A percentile compares a stretch with the other conserved stretches of the same genome.
Evolutionary conservation across 2,113 vertebrate species (phyloP).

Genomic region (Peromyscus maniculatus): DNA sequence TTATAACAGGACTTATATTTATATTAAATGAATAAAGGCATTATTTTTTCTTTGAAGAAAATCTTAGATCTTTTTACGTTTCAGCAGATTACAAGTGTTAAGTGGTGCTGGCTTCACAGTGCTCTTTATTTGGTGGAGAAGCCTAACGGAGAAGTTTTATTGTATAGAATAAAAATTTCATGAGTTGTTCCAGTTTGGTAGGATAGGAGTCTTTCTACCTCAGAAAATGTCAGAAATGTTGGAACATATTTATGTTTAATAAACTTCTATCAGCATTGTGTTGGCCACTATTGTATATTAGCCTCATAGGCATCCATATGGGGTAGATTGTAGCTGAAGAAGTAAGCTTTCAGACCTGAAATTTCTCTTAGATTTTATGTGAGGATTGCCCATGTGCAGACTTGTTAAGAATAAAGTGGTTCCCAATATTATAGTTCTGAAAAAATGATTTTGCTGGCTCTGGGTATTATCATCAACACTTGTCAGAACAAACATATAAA

Average conservation of each 20-base stretch:
- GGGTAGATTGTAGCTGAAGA: background rate
- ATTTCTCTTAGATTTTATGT: background rate
- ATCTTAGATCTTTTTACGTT: background rate
- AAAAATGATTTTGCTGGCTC: background rate
- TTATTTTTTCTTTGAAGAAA: background rate
- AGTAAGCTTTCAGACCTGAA: background rate
- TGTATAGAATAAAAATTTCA: background rate
- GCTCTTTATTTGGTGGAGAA: background rate
- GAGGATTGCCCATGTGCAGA: background rate
- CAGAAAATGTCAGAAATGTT: background rate
- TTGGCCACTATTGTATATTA: background rate
- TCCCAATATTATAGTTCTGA: background rate
- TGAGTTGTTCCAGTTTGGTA: background rate
- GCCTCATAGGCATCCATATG: too few relatives aligned
- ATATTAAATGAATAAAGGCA: background rate
- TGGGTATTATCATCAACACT: background rate
- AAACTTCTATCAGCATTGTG: background rate
- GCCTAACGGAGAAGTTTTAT: background rate
- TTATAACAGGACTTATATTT: background rate
- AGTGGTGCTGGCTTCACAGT: too few relatives aligned
- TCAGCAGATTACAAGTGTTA: background rate
- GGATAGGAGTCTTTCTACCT: background rate
- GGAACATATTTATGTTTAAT: background rate
- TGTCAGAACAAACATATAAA: background rate
- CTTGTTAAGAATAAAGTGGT: background rate